Base-by-base conservation (phyloP, 1,140 invertebrate genomes). In the Hycleus cichorii region DNA sequence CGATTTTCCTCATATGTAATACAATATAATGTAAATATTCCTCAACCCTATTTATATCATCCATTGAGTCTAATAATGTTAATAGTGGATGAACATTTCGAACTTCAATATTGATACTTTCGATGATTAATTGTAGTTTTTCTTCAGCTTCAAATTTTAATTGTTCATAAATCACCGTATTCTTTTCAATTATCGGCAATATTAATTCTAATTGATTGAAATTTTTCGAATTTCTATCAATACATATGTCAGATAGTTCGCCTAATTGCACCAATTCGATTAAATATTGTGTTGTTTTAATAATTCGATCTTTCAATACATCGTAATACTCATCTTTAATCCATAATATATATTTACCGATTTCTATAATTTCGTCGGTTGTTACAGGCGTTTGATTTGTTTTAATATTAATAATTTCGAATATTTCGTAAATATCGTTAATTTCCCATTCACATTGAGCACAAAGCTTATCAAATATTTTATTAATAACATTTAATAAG, bases 121-220 rank as follows among this genome's bases (percentile, higher is more conserved):
- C 81, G n/a, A 87, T 84, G 63, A 83, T 82, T 47, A 78, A 77
- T 58, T 84, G 77, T 42, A 93, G 69, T 59, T 81, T 80, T 64
- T 91, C 88, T 75, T 94, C 90, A 66, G 91, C 86, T 53, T 86
- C 81, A 48, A 81, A 85, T 76, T 91, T 92, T 44, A 83, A 84
- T 26, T 83, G 81, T 74, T 93, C 90, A 68, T 85, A 85, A 50
- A 85, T 80, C 18, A 80, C 76, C 46, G 82, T 80, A 69, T 87
- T 87, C 69, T 82, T 80, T 24, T 87, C 82, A 61, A 89, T 82
- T 51, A 89, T 81, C 2, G 84, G 82, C 66, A 83, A 80, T 10
- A 90, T 88, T 50, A 82, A 77, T 52, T 79, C 76, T 8, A 87
- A 68, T 88, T 87, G 90, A 65, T 83, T 85, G 2, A 89, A 80